Percentiles rank a stretch among this genome's conserved stretches.
Conservation (phyloP, 2,888 invertebrate genomes). For the Tricholauxania praeusta region DNA sequence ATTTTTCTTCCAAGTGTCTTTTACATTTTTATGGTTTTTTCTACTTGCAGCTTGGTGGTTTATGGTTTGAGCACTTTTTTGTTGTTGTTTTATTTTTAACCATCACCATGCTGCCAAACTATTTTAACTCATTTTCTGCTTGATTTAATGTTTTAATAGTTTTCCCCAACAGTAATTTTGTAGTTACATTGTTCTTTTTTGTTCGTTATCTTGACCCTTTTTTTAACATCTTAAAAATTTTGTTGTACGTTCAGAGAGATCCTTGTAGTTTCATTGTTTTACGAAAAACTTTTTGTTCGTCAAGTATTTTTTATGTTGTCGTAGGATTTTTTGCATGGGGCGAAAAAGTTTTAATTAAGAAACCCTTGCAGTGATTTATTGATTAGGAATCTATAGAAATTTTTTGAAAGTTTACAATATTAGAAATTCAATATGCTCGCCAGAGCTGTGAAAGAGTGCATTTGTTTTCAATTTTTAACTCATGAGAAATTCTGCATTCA, state of each 20-base stretch:
- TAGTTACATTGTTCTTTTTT: conserved; percentile 13
- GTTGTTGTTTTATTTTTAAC: no score
- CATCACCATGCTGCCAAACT: conserved; percentile 50
- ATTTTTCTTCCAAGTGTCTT: not conserved
- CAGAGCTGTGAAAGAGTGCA: no score
- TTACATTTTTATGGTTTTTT: not conserved
- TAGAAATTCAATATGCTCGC: not conserved
- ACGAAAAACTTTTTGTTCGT: no score
- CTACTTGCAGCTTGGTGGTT: conserved; percentile 16
- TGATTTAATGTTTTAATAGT: conserved; percentile 66
- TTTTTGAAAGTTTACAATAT: not conserved
- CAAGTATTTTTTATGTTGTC: conserved; percentile 23
- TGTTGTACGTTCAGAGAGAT: conserved; percentile 38
- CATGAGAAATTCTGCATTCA: no score
- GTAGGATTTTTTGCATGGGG: conserved; percentile 23
- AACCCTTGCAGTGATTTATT: conserved; percentile 66
- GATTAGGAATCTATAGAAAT: conserved; percentile 52
- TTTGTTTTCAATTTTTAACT: no score
- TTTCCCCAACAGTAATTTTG: conserved; percentile 41
- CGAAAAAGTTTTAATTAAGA: conserved; percentile 65
- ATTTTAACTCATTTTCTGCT: conserved; percentile 65
- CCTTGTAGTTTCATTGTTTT: conserved; percentile 48
- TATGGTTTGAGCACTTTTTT: not conserved
- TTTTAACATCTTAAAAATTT: conserved; percentile 35
- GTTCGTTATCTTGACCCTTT: conserved; percentile 46